Evolutionary conservation across 2,888 invertebrate species (phyloP), one percentile per base, ranked within the genome.

Genomic region (Lottia gigantea): DNA sequence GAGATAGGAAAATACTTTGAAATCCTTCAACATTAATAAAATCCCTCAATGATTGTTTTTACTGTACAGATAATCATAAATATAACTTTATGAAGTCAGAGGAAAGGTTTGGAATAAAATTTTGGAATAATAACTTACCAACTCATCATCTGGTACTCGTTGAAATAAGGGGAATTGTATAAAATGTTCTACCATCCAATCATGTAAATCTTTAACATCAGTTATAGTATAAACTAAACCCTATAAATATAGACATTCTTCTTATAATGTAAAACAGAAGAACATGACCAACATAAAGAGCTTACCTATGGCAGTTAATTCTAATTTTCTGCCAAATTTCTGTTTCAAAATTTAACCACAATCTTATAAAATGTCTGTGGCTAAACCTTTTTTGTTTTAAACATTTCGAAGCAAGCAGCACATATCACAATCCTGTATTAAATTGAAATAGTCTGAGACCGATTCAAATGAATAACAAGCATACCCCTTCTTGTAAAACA

Each of bases 181-280:
- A 88, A 99, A 94, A 91, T 98, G 98, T 77, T 92, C 90, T 0
- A 95, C 94, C 94, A 99, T 99, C 99, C 99, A 99, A 46, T 95
- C 93, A 89, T 98, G 94, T 71, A 99, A 91, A 87, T 98, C 98
- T 89, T 95, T 92, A 0, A 99, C 99, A 91, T 99, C 99, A 11
- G 98, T 99, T 78, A 98, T 94, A 46, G 98, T 98, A 88, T 99
- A 99, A 6, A 98, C 93, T 80, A 94, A 90, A 12, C 94, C 96
- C 95, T 95, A 82, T 23, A 86, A 82, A 89, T 55, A 66, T 15
- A 65, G 16, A 47, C 12, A 65, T 55, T 15, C 2, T 55, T 19
- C 19, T 19, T n/a, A n/a, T n/a, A n/a, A n/a, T n/a, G n/a, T n/a
- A n/a, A n/a, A n/a, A n/a, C n/a, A n/a, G n/a, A n/a, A n/a, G n/a